These are phyloP conservation scores for Dermochelys coriacea DNA, from an alignment of 2,797 vertebrate species.

Conservation along the genomic window DNA sequence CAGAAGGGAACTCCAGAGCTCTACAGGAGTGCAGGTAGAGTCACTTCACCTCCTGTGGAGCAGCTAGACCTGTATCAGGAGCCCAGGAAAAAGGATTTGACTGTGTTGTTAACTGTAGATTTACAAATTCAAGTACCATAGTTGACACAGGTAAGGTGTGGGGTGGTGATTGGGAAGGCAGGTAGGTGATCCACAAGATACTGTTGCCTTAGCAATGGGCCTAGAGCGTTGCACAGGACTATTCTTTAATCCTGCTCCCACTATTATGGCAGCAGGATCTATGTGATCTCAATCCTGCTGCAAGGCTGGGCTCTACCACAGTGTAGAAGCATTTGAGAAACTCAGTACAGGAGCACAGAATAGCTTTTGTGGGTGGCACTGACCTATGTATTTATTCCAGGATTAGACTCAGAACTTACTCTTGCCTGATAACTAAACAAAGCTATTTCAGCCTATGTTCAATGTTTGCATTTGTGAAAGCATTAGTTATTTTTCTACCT, in stretches of 20 bases:
- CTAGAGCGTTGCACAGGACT: not conserved
- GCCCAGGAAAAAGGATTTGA: rapidly evolving
- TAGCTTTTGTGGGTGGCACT: not conserved
- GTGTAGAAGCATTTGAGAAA: not conserved
- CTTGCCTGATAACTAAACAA: not conserved
- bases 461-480: not conserved
- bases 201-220: not conserved
- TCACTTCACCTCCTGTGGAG: not conserved
- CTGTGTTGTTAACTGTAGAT: not conserved
- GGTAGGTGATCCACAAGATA: not conserved
- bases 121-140: rapidly evolving
- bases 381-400: not conserved
- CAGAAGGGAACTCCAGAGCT: rapidly evolving
- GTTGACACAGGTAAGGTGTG: not conserved
- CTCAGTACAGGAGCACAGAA: rapidly evolving
- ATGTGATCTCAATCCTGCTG: not conserved
- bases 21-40: not conserved
- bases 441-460: rapidly evolving
- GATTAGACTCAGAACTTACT: not conserved
- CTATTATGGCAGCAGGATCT: not conserved
- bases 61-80: rapidly evolving
- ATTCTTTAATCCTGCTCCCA: not conserved
- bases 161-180: not conserved
- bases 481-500: not conserved
- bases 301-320: not conserved